phyloP scores from a whole-genome alignment of 2,113 vertebrate genomes.

The Phylloscopus trochilus region DNA sequence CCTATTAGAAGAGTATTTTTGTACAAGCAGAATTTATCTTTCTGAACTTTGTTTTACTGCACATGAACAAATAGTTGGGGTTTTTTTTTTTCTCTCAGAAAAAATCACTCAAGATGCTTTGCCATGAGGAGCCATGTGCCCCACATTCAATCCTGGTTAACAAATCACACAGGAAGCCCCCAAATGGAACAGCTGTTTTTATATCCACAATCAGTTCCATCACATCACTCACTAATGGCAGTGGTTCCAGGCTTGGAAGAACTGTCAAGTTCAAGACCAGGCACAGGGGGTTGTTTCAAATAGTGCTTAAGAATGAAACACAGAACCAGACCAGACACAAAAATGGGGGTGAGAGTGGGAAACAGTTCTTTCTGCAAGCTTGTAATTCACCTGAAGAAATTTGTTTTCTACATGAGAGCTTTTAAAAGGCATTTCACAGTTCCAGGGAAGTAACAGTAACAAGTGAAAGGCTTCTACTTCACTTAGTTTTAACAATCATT shows the following conservation, averaged over 20 bases:
- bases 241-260: neutral
- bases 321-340: neutral
- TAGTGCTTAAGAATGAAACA: neutral
- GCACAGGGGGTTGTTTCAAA: neutral
- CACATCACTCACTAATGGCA: neutral
- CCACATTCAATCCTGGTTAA: neutral
- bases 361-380: neutral
- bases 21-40: neutral
- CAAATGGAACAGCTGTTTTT: neutral
- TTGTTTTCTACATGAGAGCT: neutral
- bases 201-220: neutral
- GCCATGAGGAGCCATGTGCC: neutral
- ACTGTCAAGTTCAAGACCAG: neutral
- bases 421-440: neutral
- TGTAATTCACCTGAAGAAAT: neutral
- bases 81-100: neutral
- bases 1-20: neutral
- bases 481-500: neutral
- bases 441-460: neutral
- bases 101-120: neutral
- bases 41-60: neutral
- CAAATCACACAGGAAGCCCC: neutral
- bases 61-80: neutral
- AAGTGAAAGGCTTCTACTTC: neutral
- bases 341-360: neutral